Conservation (phyloP, 2,113 vertebrate genomes). For the Anser brachyrhynchus region DNA sequence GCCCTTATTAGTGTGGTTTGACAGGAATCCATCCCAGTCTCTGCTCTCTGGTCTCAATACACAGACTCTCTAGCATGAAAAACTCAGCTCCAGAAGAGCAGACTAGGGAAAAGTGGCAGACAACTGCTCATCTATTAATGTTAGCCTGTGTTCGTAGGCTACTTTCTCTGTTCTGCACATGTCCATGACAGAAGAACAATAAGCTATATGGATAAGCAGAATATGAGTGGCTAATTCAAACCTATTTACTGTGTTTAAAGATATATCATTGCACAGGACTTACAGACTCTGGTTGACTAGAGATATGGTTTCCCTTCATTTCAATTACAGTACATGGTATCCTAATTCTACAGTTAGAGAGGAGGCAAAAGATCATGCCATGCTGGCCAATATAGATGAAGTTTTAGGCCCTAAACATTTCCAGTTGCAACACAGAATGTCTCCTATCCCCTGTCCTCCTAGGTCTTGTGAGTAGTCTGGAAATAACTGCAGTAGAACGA, state of each 20-base stretch:
- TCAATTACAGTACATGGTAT: background rate
- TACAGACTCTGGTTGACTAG: background rate
- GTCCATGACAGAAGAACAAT: background rate
- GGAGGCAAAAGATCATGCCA: background rate
- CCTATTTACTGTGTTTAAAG: background rate
- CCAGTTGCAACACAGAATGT: background rate
- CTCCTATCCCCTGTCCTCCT: background rate
- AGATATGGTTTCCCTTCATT: background rate
- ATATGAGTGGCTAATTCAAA: background rate
- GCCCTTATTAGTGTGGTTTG: background rate
- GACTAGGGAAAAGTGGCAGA: background rate
- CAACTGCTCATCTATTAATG: background rate
- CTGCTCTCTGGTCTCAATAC: background rate
- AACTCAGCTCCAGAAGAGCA: background rate
- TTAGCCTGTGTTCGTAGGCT: background rate
- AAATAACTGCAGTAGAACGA: background rate
- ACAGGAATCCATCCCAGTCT: background rate
- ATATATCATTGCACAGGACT: background rate
- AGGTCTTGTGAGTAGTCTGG: background rate
- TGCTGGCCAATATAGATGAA: background rate
- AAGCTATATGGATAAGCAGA: background rate
- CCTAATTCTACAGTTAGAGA: background rate
- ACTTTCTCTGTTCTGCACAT: background rate
- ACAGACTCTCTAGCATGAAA: background rate
- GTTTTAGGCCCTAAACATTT: background rate